A percentile compares a stretch with the other conserved stretches of the same genome.
Evolutionary conservation across 2,888 invertebrate species (phyloP).

Genomic region (Liopterus haemorrhoidalis): DNA sequence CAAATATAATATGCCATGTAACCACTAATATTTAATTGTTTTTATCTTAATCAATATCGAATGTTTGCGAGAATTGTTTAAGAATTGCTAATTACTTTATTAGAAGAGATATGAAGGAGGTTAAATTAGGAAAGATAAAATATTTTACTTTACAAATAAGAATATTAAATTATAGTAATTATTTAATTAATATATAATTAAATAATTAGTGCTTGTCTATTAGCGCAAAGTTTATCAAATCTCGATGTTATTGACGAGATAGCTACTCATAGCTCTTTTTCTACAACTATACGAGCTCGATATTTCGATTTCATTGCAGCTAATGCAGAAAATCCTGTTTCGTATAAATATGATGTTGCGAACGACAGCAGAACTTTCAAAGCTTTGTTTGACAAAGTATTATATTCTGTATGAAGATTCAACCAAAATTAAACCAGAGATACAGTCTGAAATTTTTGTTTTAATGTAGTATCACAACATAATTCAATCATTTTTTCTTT

Average conservation of each 20-base stretch:
- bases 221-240: constrained; percentile 22
- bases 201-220: constrained; percentile 22
- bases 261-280: constrained; percentile 24
- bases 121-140: too few relatives aligned
- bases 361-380: constrained; percentile 10
- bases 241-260: constrained; percentile 24
- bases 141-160: too few relatives aligned
- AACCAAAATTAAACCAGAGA: constrained; percentile 6
- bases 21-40: too few relatives aligned
- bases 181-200: too few relatives aligned
- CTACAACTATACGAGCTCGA: constrained; percentile 22
- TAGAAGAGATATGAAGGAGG: too few relatives aligned
- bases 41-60: too few relatives aligned
- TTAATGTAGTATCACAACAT: constrained; percentile 11
- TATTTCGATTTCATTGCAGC: constrained; percentile 32
- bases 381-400: constrained; percentile 9
- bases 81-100: too few relatives aligned
- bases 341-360: constrained; percentile 19
- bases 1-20: too few relatives aligned
- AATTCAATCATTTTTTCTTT: constrained; percentile 5
- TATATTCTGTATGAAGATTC: constrained; percentile 5
- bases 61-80: too few relatives aligned
- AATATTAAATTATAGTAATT: too few relatives aligned
- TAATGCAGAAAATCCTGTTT: constrained; percentile 27
- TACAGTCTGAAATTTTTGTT: constrained; percentile 9